These are phyloP conservation scores for Tipula vernalis DNA, from an alignment of 2,888 invertebrate genomes.

Conservation along the genomic window DNA sequence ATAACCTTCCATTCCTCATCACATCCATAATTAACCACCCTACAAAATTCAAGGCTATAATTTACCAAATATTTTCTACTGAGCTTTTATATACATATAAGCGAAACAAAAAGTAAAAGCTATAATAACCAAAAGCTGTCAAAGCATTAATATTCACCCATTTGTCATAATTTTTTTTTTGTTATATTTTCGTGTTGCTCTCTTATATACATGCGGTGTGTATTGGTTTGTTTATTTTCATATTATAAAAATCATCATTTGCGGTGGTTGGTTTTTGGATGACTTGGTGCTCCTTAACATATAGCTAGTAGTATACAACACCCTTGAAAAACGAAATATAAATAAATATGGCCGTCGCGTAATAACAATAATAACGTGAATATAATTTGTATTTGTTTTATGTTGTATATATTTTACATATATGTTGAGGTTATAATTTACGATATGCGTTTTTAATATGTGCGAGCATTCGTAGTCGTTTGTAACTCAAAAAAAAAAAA, in stretches of 20 bases:
- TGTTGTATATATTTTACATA: background rate
- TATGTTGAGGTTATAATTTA: background rate
- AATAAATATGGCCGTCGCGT: background rate
- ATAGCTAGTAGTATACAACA: background rate
- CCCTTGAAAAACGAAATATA: background rate
- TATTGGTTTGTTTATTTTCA: background rate
- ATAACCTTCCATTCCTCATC: background rate
- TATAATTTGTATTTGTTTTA: background rate
- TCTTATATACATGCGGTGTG: background rate
- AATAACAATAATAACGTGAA: background rate
- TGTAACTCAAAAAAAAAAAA: background rate
- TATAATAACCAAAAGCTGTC: background rate
- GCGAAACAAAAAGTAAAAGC: background rate
- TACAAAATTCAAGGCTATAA: background rate
- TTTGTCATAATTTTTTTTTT: background rate
- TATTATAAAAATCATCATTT: background rate
- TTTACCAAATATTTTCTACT: background rate
- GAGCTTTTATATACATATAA: background rate
- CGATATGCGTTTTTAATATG: background rate
- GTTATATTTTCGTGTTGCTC: background rate
- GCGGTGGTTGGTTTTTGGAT: background rate
- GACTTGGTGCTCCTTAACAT: background rate
- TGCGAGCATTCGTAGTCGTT: background rate
- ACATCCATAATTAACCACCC: background rate
- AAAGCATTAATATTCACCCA: background rate